Evolutionary conservation across 2,797 vertebrate species (phyloP).

Genomic region (Syngnathus rostellatus): DNA sequence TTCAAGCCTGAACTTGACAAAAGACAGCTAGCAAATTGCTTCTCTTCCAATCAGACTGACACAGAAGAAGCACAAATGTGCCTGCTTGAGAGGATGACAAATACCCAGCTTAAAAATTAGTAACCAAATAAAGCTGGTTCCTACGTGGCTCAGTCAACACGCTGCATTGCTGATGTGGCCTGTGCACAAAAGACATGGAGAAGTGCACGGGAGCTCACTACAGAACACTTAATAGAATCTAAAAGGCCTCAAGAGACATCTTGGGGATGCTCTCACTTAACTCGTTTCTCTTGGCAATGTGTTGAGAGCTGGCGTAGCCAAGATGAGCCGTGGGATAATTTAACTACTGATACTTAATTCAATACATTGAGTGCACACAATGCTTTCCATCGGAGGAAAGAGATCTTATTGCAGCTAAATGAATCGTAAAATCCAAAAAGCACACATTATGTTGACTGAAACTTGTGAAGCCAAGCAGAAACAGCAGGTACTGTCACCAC

Average conservation of each 20-base stretch:
- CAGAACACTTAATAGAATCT: not conserved
- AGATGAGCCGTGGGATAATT: constrained; percentile 6
- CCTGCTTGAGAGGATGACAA: not conserved
- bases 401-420: not conserved
- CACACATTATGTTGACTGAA: not conserved
- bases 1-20: too few relatives aligned
- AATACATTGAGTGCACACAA: not conserved
- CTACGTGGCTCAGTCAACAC: too few relatives aligned
- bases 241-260: constrained; percentile 5
- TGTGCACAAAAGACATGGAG: not conserved
- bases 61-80: not conserved
- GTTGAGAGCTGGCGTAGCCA: not conserved
- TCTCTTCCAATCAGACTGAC: not conserved
- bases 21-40: too few relatives aligned
- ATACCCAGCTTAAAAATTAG: not conserved
- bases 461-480: not conserved
- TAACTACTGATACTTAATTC: not conserved
- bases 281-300: not conserved
- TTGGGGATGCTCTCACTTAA: not conserved
- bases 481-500: not conserved
- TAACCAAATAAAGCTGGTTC: not conserved
- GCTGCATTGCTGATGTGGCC: not conserved
- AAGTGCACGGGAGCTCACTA: not conserved
- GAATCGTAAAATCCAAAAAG: not conserved
- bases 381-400: too few relatives aligned